Base-by-base conservation (phyloP, 2,113 vertebrate genomes). In the Clinocottus analis region DNA sequence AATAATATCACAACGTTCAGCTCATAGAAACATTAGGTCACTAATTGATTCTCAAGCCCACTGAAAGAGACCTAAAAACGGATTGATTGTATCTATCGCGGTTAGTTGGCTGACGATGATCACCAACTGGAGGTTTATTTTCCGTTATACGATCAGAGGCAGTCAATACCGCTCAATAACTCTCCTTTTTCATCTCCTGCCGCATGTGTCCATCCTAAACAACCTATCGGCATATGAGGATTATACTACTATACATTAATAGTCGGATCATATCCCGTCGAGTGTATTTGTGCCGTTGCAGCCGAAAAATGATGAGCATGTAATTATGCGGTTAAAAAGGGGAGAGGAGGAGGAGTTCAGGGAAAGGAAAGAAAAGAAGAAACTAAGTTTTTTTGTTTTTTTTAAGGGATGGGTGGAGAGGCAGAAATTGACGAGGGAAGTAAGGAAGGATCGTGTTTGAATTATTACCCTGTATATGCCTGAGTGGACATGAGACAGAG, bases 401-500 rank as follows among this genome's bases (percentile, higher is more conserved):
- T 23, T 53, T 25, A 55, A 55, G 3, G 21, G n/a, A 19, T 41
- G 77, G 82, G 66, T 71, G 71, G 71, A 25, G 61, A 25, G 55
- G 85, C 66, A 83, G 78, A 81, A 77, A 72, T 76, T 19, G 65
- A 83, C 43, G 85, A 86, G 85, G 82, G 84, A 84, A 81, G 59
- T 75, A 45, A 88, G 84, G 82, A 88, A 83, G 66, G 81, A 80
- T 85, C 66, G 86, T 47, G 82, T 87, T 90, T 91, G 87, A 89
- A 90, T 89, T 87, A 91, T 88, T 84, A 87, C 85, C 79, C 86
- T 88, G 75, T 73, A 80, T 84, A 86, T 85, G 90, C 89, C 79
- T 75, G 90, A 91, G 89, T 91, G 93, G 92, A 89, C 87, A 80
- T 73, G 91, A 92, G 89, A 91, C 87, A 79, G 79, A 86, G 84